Conservation (phyloP, 2,113 vertebrate genomes). For the Elephantulus edwardii region DNA sequence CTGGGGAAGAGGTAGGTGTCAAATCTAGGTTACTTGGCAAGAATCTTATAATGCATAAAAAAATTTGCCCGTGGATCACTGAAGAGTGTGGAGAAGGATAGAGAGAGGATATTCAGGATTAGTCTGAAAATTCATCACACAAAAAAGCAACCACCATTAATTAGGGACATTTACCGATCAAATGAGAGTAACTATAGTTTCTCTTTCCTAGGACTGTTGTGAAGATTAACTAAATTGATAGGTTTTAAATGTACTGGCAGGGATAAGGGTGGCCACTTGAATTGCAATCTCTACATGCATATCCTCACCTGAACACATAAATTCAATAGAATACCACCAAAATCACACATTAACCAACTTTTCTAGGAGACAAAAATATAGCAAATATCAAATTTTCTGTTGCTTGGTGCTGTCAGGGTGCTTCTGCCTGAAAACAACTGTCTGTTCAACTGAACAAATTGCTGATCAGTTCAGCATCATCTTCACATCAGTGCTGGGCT, state of each 20-base stretch:
- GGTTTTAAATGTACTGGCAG: not conserved
- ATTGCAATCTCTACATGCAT: not conserved
- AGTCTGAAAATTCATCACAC: not conserved
- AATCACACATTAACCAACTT: too few relatives aligned
- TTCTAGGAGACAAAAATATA: not conserved
- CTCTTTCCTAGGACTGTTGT: not conserved
- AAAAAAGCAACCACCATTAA: not conserved
- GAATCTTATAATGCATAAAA: not conserved
- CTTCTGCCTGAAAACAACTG: too few relatives aligned
- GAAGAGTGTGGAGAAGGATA: not conserved
- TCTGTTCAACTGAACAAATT: too few relatives aligned
- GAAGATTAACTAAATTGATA: not conserved
- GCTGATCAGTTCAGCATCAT: too few relatives aligned
- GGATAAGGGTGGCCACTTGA: not conserved
- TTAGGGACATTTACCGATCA: not conserved
- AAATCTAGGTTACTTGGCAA: not conserved
- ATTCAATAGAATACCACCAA: not conserved
- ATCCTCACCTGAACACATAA: not conserved
- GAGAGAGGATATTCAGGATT: not conserved
- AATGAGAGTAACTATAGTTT: not conserved
- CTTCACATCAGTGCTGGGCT: too few relatives aligned
- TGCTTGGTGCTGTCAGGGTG: too few relatives aligned
- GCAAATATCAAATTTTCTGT: too few relatives aligned
- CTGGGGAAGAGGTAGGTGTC: not conserved
- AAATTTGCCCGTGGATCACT: not conserved